These are phyloP conservation scores for Tonatia bakeri DNA, from an alignment of 2,113 vertebrate species.

Conservation along the genomic window DNA sequence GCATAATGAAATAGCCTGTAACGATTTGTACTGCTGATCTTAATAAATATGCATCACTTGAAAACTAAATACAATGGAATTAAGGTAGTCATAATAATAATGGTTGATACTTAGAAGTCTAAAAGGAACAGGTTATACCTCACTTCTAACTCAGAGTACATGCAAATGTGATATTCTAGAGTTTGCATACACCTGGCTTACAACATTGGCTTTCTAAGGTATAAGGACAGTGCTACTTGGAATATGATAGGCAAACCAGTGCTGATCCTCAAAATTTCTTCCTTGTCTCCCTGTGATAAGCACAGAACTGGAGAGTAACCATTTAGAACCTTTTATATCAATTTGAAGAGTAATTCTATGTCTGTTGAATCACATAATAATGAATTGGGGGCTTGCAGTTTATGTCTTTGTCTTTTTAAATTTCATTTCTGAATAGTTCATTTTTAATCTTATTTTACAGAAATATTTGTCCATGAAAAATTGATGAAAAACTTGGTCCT, in stretches of 20 bases:
- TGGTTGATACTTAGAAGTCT: neutral
- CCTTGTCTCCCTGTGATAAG: neutral
- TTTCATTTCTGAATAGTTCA: neutral
- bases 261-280: slow-evolving; percentile 1
- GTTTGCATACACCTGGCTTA: neutral
- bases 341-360: neutral
- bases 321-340: neutral
- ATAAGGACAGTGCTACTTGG: neutral
- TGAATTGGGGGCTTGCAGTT: neutral
- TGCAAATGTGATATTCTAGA: neutral
- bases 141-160: neutral
- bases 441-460: neutral
- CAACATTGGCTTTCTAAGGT: neutral
- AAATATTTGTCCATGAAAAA: neutral
- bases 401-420: neutral
- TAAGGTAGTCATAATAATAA: neutral
- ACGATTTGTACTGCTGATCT: neutral
- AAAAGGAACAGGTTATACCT: neutral
- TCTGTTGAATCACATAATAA: neutral
- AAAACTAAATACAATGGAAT: neutral
- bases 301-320: neutral
- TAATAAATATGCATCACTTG: neutral
- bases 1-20: neutral
- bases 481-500: neutral
- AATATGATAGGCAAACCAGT: neutral